A percentile compares a stretch with the other conserved stretches of the same genome.
These are phyloP conservation scores for Kryptolebias marmoratus DNA, from an alignment of 2,113 vertebrate species.

Conservation along the genomic window DNA sequence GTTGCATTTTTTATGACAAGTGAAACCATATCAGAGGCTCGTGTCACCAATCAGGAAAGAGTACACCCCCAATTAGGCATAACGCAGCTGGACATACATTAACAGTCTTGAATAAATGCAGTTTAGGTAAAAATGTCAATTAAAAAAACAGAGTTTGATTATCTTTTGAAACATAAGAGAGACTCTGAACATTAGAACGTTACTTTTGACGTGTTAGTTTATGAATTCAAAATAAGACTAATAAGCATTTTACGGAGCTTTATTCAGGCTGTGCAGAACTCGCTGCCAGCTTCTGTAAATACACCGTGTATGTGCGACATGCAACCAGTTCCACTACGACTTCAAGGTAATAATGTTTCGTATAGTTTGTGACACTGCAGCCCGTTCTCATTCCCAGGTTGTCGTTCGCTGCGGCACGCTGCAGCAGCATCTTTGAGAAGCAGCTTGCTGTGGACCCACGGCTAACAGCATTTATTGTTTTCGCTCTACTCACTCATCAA, in stretches of 20 bases:
- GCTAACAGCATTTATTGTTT: not conserved
- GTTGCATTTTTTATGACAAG: too few species aligned
- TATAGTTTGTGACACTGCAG: conserved; percentile 15
- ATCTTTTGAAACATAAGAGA: too few species aligned
- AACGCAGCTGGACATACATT: too few species aligned
- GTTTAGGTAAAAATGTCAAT: too few species aligned
- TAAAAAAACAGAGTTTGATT: too few species aligned
- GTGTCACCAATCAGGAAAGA: too few species aligned
- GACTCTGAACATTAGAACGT: too few species aligned
- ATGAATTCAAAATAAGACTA: too few species aligned
- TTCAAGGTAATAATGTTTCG: conserved; percentile 42
- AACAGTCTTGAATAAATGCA: too few species aligned
- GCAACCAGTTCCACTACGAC: conserved; percentile 52
- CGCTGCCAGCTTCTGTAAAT: conserved; percentile 21
- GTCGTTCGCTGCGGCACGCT: not conserved
- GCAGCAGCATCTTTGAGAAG: not conserved
- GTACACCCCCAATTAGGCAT: too few species aligned
- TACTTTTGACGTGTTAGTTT: not conserved
- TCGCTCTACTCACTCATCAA: not conserved
- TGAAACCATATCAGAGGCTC: too few species aligned
- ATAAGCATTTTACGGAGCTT: not conserved
- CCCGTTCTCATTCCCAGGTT: not conserved
- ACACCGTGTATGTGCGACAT: conserved; percentile 61
- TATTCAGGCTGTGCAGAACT: conserved; percentile 9
- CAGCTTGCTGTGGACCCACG: not conserved